A percentile compares a stretch with the other conserved stretches of the same genome.
Conservation (phyloP, 2,888 invertebrate genomes). For the Hoplodrina ambigua region DNA sequence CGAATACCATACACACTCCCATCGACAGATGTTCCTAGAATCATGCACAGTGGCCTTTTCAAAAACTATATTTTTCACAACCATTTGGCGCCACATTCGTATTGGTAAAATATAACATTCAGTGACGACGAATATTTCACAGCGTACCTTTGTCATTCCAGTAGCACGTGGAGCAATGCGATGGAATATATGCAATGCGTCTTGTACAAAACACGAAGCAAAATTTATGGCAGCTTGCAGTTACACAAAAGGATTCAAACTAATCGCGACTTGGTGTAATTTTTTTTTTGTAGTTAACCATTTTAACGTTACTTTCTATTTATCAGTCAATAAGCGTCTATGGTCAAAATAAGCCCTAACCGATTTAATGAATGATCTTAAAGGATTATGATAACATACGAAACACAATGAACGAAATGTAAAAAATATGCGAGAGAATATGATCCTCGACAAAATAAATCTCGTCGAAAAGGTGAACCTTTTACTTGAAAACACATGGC, state of each 20-base stretch:
- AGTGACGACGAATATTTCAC: conserved; percentile 51
- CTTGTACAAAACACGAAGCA: conserved; percentile 41
- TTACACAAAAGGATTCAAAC: conserved; percentile 31
- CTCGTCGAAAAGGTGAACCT: too few relatives aligned
- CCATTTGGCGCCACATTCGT: conserved; percentile 47
- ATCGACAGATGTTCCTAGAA: conserved; percentile 76
- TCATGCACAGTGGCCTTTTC: conserved; percentile 62
- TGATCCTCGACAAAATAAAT: too few relatives aligned
- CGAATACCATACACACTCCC: conserved; percentile 78
- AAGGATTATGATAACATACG: background rate
- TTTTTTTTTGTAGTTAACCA: background rate
- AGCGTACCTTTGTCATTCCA: conserved; percentile 44
- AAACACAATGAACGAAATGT: too few relatives aligned
- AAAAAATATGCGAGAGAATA: background rate
- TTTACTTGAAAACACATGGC: background rate
- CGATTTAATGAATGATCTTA: background rate
- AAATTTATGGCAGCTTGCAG: conserved; percentile 46
- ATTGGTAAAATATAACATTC: conserved; percentile 53
- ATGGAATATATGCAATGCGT: conserved; percentile 44
- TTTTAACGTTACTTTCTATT: background rate
- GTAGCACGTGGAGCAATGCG: conserved; percentile 18
- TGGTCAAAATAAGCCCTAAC: background rate
- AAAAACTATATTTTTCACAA: conserved; percentile 45
- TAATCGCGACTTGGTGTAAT: conserved; percentile 19
- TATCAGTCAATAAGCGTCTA: background rate